These are phyloP conservation scores for Chaitophorus viminalis DNA, from an alignment of 2,888 invertebrate genomes.

Conservation along the genomic window DNA sequence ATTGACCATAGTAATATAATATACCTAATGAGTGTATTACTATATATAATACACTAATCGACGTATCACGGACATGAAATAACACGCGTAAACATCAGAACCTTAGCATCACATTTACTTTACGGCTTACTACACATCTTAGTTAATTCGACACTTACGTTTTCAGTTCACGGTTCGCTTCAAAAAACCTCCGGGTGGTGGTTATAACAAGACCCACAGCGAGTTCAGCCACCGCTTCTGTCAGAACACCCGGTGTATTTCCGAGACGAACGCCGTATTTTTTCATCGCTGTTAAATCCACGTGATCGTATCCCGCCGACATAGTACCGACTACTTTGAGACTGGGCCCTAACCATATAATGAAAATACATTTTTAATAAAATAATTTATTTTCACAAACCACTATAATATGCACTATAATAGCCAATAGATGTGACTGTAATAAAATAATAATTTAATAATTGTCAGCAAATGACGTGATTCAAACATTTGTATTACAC, in stretches of 20 bases:
- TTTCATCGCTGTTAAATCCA: slow-evolving; percentile 69
- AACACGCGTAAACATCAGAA: no score
- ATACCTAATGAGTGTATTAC: no score
- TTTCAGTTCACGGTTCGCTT: slow-evolving; percentile 70
- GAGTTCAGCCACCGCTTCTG: slow-evolving; percentile 73
- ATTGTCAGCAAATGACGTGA: no score
- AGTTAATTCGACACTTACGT: slow-evolving; percentile 33
- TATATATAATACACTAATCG: no score
- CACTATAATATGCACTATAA: background rate
- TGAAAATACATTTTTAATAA: background rate
- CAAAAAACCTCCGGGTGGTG: slow-evolving; percentile 82
- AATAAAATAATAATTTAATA: no score
- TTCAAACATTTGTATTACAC: background rate
- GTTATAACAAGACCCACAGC: slow-evolving; percentile 84
- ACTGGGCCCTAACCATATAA: slow-evolving; percentile 46
- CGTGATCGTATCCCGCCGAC: slow-evolving; percentile 72
- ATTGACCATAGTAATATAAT: background rate
- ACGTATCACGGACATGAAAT: no score
- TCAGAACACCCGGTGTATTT: slow-evolving; percentile 71
- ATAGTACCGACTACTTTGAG: slow-evolving; percentile 70
- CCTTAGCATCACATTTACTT: no score
- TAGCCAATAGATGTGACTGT: no score
- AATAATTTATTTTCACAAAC: background rate
- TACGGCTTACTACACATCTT: no score
- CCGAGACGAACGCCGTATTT: slow-evolving; percentile 69